Evolutionary conservation across 2,113 vertebrate genomes (phyloP), one percentile per base, ranked within the genome.

Genomic region (Rhynchomys soricoides): DNA sequence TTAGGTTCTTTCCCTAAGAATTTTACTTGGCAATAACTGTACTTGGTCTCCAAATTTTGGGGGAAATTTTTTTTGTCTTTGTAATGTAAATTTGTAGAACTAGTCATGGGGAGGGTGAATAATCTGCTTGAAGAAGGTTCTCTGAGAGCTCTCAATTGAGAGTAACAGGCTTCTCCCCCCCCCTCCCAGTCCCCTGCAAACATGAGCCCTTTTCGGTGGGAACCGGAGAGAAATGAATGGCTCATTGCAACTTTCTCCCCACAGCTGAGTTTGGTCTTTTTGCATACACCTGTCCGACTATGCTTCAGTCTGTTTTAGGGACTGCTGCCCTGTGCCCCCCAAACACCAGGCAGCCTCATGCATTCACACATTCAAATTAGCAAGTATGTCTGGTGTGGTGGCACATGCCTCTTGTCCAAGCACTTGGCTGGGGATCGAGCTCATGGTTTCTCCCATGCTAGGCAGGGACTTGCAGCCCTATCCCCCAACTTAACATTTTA

Each of bases 51-150:
- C 57, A 97, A 88, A 97, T 95, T 92, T 97, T 88, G 68, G 96
- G 97, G 97, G 94, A 94, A 96, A 91, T 97, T 97, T 95, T 95
- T 88, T 92, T 95, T 71, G 92, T 95, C 89, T 97, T 95, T 96
- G 75, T 97, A 94, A 90, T 95, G 92, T 94, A 86, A 92, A 92
- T 96, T 96, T 97, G 96, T 98, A 92, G 88, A 94, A 96, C 59
- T 92, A 52, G 73, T 95, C 90, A 70, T 96, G 93, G 93, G 91
- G 40, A 93, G 93, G 95, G 24, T 92, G 93, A 96, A 92, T 97
- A 79, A 95, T 96, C 96, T 94, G 83, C 93, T 74, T 85, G 62
- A 86, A 87, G 64, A 45, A 59, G 77, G 71, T 43, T 59, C 40
- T 86, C 50, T 64, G n/a, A 87, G 59, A 91, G 17, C 59, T 95